Base-by-base conservation (phyloP, 1,140 invertebrate genomes). In the Spodoptera litura region DNA sequence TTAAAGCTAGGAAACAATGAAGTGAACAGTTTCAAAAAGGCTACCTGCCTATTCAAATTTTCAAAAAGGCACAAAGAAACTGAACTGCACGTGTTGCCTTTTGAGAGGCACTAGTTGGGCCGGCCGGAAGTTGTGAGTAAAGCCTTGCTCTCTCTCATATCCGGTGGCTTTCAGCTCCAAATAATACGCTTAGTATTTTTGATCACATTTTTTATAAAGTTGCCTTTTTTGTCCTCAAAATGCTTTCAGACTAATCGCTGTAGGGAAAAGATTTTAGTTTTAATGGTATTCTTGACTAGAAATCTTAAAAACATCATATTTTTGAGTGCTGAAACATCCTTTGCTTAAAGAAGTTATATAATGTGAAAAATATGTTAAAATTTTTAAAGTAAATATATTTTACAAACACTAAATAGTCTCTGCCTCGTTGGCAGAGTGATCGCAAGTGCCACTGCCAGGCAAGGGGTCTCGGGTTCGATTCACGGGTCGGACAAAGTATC, bases 1-100 rank as follows among this genome's bases (percentile, higher is more conserved):
- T 35, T 72, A 55, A 15, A 72, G 51, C 12, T 27, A 38, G 13
- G 20, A 52, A 20, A 78, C 64, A 78, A 78, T 70, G 12, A 6
- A 51, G 51, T 12, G 15, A 76, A 64, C 20, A 64, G 15, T 49
- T 38, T 4, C 81, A 78, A 72, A 82, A 74, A 81, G 49, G 59
- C 12, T 5, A 68, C 59, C 59, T 49, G 70, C 64, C 64, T 70
- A 58, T 81, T 83, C 72, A 53, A 84, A 87, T 82, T 85, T 85
- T 79, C 1, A 66, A 80, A 87, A 85, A 87, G 66, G 83, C 79
- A 84, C 83, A 87, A 86, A 87, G 86, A 83, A 85, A 83, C 83
- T 86, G 82, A 84, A 83, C 80, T 82, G 75, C 83, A 84, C 81
- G 82, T 85, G 86, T 83, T 81, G 81, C 84, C 84, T 84, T 83